phyloP scores from a whole-genome alignment of 2,113 vertebrate genomes.

The Uropsilus gracilis region DNA sequence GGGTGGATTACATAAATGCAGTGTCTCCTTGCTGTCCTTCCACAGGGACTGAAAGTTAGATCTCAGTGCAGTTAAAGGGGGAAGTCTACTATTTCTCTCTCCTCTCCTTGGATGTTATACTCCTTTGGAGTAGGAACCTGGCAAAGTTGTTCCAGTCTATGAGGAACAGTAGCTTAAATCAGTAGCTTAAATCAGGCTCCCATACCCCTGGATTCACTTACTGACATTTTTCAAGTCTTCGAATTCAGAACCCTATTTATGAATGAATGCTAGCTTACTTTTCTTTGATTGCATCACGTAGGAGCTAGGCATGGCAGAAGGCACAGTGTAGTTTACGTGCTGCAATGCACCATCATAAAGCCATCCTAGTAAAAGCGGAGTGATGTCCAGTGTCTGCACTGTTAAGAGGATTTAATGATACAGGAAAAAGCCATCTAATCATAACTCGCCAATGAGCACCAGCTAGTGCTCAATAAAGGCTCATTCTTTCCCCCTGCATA shows the following conservation, averaged over 20 bases:
- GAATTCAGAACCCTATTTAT: not conserved
- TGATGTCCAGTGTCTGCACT: not conserved
- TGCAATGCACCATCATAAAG: not conserved
- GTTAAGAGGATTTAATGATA: not conserved
- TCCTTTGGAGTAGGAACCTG: not conserved
- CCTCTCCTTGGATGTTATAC: not conserved
- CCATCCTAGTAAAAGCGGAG: not conserved
- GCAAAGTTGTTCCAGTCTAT: not conserved
- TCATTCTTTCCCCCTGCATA: not conserved
- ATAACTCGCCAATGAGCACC: not conserved
- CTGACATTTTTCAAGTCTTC: not conserved
- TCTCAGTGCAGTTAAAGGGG: not conserved
- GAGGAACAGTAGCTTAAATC: not conserved
- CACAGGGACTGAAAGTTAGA: not conserved
- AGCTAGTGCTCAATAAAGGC: not conserved
- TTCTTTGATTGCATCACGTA: not conserved
- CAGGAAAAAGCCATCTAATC: not conserved
- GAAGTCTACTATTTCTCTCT: not conserved
- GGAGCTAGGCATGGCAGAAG: not conserved
- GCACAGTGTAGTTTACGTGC: not conserved
- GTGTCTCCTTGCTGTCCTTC: not conserved
- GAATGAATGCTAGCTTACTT: not conserved
- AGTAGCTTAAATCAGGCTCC: not conserved
- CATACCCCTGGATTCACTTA: not conserved
- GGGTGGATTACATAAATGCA: not conserved